Percentiles rank a stretch among this genome's conserved stretches.
phyloP scores from a whole-genome alignment of 2,797 vertebrate genomes.

The Poecilia wingei region DNA sequence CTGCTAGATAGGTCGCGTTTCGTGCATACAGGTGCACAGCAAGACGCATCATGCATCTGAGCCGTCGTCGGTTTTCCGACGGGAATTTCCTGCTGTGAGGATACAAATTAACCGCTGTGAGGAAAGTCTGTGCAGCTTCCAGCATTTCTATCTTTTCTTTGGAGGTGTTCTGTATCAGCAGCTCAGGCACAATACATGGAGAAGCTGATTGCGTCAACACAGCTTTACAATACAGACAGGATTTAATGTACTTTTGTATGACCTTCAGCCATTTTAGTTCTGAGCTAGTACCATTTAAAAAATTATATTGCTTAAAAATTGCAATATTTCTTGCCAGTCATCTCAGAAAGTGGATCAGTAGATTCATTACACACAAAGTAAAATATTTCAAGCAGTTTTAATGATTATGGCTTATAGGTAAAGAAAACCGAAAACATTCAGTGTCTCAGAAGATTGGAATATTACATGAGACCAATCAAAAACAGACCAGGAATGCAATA shows the following conservation, averaged over 20 bases:
- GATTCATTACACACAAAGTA: too few relatives aligned
- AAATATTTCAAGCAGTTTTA: too few relatives aligned
- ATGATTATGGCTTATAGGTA: too few relatives aligned
- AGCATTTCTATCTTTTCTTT: neutral
- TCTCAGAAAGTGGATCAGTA: too few relatives aligned
- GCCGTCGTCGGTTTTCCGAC: neutral
- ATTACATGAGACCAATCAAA: too few relatives aligned
- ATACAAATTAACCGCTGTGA: neutral
- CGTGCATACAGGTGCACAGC: neutral
- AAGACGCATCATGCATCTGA: neutral
- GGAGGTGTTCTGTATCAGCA: neutral
- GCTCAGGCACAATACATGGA: neutral
- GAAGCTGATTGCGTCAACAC: neutral
- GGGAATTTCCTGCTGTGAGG: neutral
- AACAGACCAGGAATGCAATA: too few relatives aligned
- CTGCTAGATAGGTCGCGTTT: neutral
- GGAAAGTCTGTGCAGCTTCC: neutral
- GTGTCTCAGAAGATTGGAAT: too few relatives aligned
- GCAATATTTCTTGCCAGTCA: too few relatives aligned
- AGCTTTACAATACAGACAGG: neutral
- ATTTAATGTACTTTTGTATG: neutral
- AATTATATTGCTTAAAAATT: too few relatives aligned
- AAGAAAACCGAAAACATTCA: too few relatives aligned
- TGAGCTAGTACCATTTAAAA: neutral
- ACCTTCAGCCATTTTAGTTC: neutral